Percentiles rank a stretch among this genome's conserved stretches.
phyloP scores from a whole-genome alignment of 1,140 invertebrate species.

The Drosophila biarmipes region DNA sequence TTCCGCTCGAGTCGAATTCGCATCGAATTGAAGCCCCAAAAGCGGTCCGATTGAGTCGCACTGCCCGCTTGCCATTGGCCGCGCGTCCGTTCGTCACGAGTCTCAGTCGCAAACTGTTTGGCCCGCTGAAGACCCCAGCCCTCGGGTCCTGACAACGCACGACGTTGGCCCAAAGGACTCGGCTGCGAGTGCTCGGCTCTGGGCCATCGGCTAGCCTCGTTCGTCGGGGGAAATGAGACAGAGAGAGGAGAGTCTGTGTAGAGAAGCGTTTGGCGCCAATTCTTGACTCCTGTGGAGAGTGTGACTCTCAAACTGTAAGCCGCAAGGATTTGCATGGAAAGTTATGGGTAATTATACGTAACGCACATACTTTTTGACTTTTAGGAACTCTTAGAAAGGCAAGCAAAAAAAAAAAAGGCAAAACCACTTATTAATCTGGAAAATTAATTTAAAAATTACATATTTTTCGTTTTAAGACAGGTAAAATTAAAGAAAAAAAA shows the following conservation, averaged over 20 bases:
- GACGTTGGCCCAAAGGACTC: conserved; percentile 26
- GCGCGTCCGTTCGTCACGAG: conserved; percentile 77
- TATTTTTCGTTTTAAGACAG: too few relatives aligned
- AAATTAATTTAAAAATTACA: too few relatives aligned
- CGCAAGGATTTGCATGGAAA: conserved; percentile 7
- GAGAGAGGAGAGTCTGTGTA: conserved; percentile 2
- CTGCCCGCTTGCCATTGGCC: conserved; percentile 71
- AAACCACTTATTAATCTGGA: too few relatives aligned
- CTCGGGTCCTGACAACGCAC: conserved; percentile 45
- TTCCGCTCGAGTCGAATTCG: conserved; percentile 47
- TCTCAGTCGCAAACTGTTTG: conserved; percentile 79
- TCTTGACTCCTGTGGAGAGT: conserved; percentile 57
- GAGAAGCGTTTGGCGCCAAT: conserved; percentile 71
- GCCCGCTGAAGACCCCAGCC: conserved; percentile 40
- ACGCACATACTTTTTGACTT: neutral
- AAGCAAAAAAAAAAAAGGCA: too few relatives aligned
- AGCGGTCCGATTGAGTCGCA: conserved; percentile 44
- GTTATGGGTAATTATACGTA: conserved; percentile 3
- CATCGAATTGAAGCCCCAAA: conserved; percentile 30
- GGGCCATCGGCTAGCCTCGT: conserved; percentile 33
- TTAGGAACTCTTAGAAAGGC: too few relatives aligned
- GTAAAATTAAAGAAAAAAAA: too few relatives aligned
- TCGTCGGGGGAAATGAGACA: conserved; percentile 15
- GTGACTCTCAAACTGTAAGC: conserved; percentile 67
- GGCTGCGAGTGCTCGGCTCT: conserved; percentile 15